These are phyloP conservation scores for Echinops telfairi DNA, from an alignment of 2,113 vertebrate species.

Conservation along the genomic window DNA sequence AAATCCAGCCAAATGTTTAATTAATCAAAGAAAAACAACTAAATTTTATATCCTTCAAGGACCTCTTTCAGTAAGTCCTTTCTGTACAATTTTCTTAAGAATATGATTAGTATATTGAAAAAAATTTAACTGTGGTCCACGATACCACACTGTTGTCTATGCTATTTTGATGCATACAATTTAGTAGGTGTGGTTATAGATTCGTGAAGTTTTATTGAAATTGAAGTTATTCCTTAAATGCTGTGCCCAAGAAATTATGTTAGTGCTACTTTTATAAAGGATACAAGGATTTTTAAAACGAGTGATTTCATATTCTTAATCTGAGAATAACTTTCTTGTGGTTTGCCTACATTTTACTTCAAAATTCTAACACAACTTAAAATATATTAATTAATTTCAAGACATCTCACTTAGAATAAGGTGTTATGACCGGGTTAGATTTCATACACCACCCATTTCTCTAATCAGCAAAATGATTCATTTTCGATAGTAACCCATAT, in stretches of 20 bases:
- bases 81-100: neutral
- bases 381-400: conserved; percentile 12
- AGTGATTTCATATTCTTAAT: neutral
- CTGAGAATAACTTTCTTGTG: neutral
- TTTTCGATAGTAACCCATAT: conserved; percentile 20
- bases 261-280: neutral
- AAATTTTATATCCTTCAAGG: neutral
- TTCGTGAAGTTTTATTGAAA: conserved; percentile 53
- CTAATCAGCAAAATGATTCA: conserved; percentile 7
- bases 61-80: neutral
- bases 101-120: neutral
- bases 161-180: neutral
- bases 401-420: neutral
- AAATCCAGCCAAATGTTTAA: neutral
- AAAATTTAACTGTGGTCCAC: too few relatives aligned
- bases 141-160: neutral
- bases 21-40: conserved; percentile 25
- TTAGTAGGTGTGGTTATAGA: neutral
- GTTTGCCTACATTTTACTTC: neutral
- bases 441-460: neutral
- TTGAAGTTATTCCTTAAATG: neutral
- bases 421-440: conserved; percentile 40
- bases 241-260: neutral
- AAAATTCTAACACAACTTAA: conserved; percentile 26
- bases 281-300: neutral